phyloP scores from a whole-genome alignment of 2,888 invertebrate species.

The Lasioglossum oenotherae region DNA sequence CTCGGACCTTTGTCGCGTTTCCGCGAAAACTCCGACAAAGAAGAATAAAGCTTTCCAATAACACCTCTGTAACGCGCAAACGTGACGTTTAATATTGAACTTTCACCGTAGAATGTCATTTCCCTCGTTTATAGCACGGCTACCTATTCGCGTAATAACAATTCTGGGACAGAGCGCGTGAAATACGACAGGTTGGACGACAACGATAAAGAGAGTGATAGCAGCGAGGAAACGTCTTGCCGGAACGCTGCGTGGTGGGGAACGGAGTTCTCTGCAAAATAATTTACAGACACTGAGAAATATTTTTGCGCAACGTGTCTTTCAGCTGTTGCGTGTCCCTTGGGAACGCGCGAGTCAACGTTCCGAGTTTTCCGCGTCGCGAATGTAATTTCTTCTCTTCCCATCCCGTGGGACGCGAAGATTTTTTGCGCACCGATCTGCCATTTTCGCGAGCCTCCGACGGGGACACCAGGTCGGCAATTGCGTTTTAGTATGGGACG shows the following conservation, averaged over 20 bases:
- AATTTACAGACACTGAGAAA: conserved; percentile 30
- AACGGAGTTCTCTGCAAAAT: conserved; percentile 1
- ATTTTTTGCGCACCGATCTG: neutral
- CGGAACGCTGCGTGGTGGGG: neutral
- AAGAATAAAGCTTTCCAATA: conserved; percentile 27
- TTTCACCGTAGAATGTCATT: conserved; percentile 31
- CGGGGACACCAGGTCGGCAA: neutral
- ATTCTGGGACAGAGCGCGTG: conserved; percentile 9
- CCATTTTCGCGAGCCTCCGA: neutral
- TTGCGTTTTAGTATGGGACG: neutral
- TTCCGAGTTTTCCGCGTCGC: neutral
- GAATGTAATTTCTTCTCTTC: neutral
- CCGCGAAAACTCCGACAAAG: neutral
- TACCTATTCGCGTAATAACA: conserved; percentile 45
- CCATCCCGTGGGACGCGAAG: neutral
- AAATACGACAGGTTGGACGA: conserved; percentile 38
- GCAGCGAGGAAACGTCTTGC: conserved; percentile 25
- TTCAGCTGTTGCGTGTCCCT: neutral
- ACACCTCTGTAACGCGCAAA: conserved; percentile 15
- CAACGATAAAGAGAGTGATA: conserved; percentile 3
- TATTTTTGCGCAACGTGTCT: neutral
- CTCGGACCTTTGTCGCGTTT: neutral
- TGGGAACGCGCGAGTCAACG: neutral
- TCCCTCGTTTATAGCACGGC: conserved; percentile 33
- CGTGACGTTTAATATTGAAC: conserved; percentile 49